Conservation (phyloP, 2,113 vertebrate species). For the Geococcyx californianus region DNA sequence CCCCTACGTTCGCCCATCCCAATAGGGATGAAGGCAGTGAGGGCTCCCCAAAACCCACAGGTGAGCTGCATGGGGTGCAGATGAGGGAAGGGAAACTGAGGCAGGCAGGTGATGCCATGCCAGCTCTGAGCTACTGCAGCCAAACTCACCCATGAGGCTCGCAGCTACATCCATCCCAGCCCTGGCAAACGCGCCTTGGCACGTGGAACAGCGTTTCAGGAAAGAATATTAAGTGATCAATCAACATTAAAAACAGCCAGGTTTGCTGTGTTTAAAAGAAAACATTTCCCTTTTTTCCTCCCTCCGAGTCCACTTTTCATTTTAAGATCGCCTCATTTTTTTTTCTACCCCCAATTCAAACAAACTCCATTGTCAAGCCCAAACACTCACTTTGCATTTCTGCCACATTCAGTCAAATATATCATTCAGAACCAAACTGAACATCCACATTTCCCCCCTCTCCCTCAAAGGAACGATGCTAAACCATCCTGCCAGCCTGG, state of each 20-base stretch:
- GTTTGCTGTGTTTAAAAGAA: background rate
- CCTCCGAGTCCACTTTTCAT: background rate
- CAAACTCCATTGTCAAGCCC: background rate
- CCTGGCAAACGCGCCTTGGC: background rate
- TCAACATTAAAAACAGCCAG: background rate
- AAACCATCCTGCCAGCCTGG: background rate
- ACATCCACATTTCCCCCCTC: background rate
- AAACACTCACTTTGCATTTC: background rate
- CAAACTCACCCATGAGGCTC: background rate
- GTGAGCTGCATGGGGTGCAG: background rate
- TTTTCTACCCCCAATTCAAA: background rate
- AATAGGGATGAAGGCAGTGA: background rate
- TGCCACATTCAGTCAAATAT: background rate
- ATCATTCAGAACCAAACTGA: background rate
- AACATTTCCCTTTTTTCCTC: background rate
- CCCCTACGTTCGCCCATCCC: background rate
- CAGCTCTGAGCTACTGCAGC: background rate
- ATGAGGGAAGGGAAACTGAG: background rate
- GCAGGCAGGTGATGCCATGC: background rate
- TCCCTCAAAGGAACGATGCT: background rate
- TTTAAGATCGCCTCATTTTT: background rate
- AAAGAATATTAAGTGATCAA: background rate
- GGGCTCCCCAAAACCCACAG: background rate
- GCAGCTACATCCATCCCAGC: fast-evolving
- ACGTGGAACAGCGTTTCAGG: background rate